A percentile compares a stretch with the other conserved stretches of the same genome.
Conservation (phyloP, 1,140 invertebrate genomes). For the Bombus fervidus region DNA sequence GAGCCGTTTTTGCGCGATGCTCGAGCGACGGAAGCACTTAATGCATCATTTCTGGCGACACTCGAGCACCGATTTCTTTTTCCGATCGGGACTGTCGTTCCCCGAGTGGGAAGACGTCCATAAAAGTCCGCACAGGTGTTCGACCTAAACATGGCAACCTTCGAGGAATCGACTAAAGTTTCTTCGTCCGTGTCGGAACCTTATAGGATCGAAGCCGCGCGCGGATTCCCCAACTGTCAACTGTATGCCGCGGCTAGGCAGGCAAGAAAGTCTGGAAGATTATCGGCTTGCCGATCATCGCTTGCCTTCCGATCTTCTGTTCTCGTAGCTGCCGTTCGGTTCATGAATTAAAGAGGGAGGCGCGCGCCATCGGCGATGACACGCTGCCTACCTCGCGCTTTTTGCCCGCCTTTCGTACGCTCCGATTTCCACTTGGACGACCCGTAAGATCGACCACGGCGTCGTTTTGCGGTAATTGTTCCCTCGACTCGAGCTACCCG, state of each 20-base stretch:
- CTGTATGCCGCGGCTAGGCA: background rate
- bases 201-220: slow-evolving; percentile 64
- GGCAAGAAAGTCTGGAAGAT: slow-evolving; percentile 58
- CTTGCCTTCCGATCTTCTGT: background rate
- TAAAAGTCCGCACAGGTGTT: slow-evolving; percentile 73
- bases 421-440: slow-evolving; percentile 48
- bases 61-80: slow-evolving; percentile 52
- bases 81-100: slow-evolving; percentile 6
- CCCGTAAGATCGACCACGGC: background rate
- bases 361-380: slow-evolving; percentile 68
- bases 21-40: slow-evolving; percentile 43
- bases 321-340: background rate
- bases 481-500: slow-evolving; percentile 38
- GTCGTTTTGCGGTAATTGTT: slow-evolving; percentile 74
- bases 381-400: slow-evolving; percentile 67
- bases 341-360: slow-evolving; percentile 79
- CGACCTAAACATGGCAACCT: slow-evolving; percentile 69
- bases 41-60: slow-evolving; percentile 57
- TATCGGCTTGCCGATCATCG: slow-evolving; percentile 26
- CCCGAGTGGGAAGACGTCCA: slow-evolving; percentile 47
- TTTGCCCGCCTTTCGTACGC: slow-evolving; percentile 47
- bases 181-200: slow-evolving; percentile 60
- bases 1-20: background rate
- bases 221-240: slow-evolving; percentile 33
- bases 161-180: slow-evolving; percentile 69